A percentile compares a stretch with the other conserved stretches of the same genome.
Evolutionary conservation across 1,140 invertebrate genomes (phyloP).

Genomic region (Plutomurus gul): DNA sequence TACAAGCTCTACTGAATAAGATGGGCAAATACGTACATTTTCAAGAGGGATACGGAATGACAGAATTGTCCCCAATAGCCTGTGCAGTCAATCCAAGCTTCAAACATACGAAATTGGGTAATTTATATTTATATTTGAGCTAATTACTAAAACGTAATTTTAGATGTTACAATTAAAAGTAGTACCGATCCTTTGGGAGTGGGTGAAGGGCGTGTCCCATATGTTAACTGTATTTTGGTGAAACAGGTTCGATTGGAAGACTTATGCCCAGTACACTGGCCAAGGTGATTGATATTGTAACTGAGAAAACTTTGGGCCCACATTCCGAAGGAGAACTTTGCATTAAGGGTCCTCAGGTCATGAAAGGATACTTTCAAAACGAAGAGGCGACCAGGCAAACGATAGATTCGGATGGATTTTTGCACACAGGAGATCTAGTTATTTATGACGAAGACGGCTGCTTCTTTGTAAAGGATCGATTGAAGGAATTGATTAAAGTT

Average conservation of each 20-base stretch:
- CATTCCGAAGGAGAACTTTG: constrained; percentile 68
- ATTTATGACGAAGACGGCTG: constrained; percentile 64
- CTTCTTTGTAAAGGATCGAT: constrained; percentile 78
- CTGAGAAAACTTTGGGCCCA: constrained; percentile 33
- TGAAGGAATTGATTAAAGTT: constrained; percentile 91
- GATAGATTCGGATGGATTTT: constrained; percentile 41
- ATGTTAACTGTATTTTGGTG: too few species aligned
- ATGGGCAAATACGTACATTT: constrained; percentile 13
- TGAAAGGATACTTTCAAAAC: constrained; percentile 49
- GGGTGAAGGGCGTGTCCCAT: neutral
- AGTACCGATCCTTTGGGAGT: too few species aligned
- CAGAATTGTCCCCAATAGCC: constrained; percentile 21
- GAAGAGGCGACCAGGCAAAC: constrained; percentile 31
- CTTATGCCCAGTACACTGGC: constrained; percentile 5
- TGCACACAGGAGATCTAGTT: constrained; percentile 54
- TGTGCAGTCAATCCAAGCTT: constrained; percentile 26
- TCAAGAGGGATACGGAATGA: constrained; percentile 45
- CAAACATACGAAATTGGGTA: constrained; percentile 16
- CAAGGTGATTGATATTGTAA: constrained; percentile 36
- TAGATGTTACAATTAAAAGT: neutral
- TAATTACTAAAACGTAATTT: neutral
- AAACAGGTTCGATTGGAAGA: constrained; percentile 34
- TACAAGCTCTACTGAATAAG: constrained; percentile 23
- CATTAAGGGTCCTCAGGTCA: constrained; percentile 67
- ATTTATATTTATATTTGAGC: too few species aligned